These are phyloP conservation scores for Corvus moneduloides DNA, from an alignment of 2,113 vertebrate genomes.

Conservation along the genomic window DNA sequence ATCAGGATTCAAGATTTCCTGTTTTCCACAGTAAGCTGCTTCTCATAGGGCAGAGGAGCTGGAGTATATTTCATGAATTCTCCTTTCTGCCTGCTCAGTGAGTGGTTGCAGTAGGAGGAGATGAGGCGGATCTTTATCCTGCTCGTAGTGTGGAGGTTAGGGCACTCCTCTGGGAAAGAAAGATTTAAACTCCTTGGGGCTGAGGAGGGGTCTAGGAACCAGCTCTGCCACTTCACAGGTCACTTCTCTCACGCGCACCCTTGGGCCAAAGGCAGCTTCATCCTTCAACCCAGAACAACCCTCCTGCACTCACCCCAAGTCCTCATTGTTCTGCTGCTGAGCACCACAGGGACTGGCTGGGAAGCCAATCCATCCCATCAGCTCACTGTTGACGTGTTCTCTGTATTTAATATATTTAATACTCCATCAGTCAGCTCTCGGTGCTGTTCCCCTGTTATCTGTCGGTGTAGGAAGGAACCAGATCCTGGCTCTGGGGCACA, in stretches of 20 bases:
- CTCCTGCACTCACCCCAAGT: not conserved
- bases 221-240: constrained; percentile 6
- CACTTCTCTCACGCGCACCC: not conserved
- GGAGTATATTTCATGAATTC: not conserved
- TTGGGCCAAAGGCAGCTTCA: not conserved
- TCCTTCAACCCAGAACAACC: not conserved
- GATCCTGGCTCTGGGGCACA: not conserved
- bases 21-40: not conserved
- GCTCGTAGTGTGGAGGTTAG: not conserved
- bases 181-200: constrained; percentile 17
- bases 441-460: not conserved
- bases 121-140: not conserved
- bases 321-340: not conserved
- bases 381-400: not conserved
- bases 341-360: not conserved
- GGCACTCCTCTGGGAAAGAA: not conserved
- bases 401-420: not conserved
- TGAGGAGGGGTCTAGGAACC: constrained; percentile 10
- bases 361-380: not conserved
- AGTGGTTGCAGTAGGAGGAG: not conserved
- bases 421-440: not conserved
- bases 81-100: not conserved
- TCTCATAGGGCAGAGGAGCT: not conserved
- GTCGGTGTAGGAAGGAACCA: not conserved
- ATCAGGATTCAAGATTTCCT: not conserved